phyloP scores from a whole-genome alignment of 2,113 vertebrate species.

The Stigmatopora argus region DNA sequence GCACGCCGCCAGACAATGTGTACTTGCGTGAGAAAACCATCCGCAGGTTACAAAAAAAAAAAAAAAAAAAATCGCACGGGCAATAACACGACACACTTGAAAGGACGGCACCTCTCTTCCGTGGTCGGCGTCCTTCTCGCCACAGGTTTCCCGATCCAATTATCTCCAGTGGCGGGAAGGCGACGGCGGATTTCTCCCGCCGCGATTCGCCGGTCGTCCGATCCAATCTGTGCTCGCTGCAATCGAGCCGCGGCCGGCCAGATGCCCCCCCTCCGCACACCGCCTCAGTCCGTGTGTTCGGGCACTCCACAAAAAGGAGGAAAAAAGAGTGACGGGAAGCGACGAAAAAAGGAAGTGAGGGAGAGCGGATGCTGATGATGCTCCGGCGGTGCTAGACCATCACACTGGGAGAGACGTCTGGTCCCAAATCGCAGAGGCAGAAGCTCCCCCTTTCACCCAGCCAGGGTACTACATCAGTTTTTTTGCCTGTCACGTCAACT shows the following conservation, averaged over 20 bases:
- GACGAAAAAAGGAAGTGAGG: constrained; percentile 26
- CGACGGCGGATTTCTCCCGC: constrained; percentile 22
- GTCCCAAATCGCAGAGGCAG: constrained; percentile 60
- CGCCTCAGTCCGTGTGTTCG: not conserved
- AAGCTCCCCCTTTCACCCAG: constrained; percentile 54
- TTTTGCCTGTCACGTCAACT: constrained; percentile 37
- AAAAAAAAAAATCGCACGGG: constrained; percentile 11
- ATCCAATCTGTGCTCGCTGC: constrained; percentile 37
- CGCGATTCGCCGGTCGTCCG: constrained; percentile 31
- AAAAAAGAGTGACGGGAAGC: constrained; percentile 32
- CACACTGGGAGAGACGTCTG: constrained; percentile 48
- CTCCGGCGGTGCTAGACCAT: constrained; percentile 47
- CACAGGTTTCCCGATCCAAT: constrained; percentile 55
- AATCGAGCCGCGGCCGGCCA: constrained; percentile 26
- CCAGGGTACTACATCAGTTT: constrained; percentile 29
- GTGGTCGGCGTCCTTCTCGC: constrained; percentile 39
- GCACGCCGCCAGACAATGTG: constrained; percentile 25
- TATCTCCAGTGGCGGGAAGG: constrained; percentile 41
- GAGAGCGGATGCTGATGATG: constrained; percentile 43
- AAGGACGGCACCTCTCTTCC: constrained; percentile 53
- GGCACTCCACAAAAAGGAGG: constrained; percentile 22
- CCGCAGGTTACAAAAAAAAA: constrained; percentile 36
- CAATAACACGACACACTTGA: constrained; percentile 24
- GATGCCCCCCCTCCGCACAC: not conserved
- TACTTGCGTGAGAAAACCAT: constrained; percentile 55